Conservation (phyloP, 2,888 invertebrate species). For the Rutpela maculata region DNA sequence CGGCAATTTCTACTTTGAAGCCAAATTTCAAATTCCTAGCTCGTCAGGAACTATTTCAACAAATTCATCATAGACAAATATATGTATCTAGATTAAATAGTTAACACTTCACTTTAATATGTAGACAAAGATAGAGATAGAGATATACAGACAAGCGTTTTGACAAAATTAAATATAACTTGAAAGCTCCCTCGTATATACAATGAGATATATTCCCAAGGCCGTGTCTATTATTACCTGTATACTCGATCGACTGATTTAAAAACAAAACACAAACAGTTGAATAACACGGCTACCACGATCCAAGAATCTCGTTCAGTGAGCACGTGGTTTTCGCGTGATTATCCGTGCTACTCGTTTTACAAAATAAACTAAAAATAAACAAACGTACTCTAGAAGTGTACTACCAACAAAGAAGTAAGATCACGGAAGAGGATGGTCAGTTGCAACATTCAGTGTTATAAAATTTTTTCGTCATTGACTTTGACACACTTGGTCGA, state of each 20-base stretch:
- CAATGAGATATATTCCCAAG: neutral
- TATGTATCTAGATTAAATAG: too few species aligned
- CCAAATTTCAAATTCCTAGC: too few species aligned
- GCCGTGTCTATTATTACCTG: neutral
- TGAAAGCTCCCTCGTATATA: neutral
- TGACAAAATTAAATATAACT: too few species aligned
- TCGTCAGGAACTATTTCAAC: too few species aligned
- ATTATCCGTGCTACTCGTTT: neutral
- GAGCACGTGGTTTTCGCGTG: neutral
- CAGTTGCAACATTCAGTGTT: neutral
- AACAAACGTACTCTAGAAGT: neutral
- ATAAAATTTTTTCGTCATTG: too few species aligned
- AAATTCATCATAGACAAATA: too few species aligned
- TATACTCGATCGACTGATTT: neutral
- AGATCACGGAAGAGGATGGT: neutral
- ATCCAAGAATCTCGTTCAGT: neutral
- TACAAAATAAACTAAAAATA: constrained; percentile 1
- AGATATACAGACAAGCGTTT: too few species aligned
- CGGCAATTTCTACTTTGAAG: too few species aligned
- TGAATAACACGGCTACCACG: neutral
- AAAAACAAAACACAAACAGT: neutral
- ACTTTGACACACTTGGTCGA: too few species aligned
- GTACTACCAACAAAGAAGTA: neutral
- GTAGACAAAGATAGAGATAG: too few species aligned
- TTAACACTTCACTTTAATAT: too few species aligned